Conservation (phyloP, 1,140 invertebrate genomes). For the Zaprionus camerounensis region DNA sequence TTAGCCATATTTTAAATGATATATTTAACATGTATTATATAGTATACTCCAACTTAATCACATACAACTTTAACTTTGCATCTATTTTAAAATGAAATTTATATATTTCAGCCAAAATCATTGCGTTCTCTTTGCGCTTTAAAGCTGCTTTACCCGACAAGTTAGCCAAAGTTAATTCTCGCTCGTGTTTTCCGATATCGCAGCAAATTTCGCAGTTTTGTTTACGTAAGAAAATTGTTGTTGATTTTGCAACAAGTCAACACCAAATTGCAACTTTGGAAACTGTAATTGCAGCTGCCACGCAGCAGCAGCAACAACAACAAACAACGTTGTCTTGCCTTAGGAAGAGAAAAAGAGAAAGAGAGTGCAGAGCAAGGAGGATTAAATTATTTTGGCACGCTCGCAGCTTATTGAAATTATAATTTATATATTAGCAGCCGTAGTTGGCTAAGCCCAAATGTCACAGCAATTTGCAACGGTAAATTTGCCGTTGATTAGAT, state of each 20-base stretch:
- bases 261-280: constrained; percentile 27
- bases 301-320: constrained; percentile 7
- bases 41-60: too few species aligned
- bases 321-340: constrained; percentile 9
- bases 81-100: background rate
- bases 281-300: constrained; percentile 40
- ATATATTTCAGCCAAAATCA: background rate
- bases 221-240: constrained; percentile 41
- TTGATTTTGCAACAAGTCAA: constrained; percentile 39
- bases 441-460: constrained; percentile 55
- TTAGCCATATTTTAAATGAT: too few species aligned
- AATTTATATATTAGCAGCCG: constrained; percentile 69
- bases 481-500: constrained; percentile 71
- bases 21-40: too few species aligned
- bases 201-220: constrained; percentile 28
- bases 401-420: constrained; percentile 74
- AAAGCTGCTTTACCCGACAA: background rate
- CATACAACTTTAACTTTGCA: too few species aligned
- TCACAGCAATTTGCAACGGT: constrained; percentile 66
- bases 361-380: background rate
- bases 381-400: constrained; percentile 61
- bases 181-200: background rate
- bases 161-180: constrained; percentile 4
- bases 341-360: background rate
- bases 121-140: background rate